Evolutionary conservation across 2,797 vertebrate species (phyloP).

Genomic region (Ctenopoma kingsleyae): DNA sequence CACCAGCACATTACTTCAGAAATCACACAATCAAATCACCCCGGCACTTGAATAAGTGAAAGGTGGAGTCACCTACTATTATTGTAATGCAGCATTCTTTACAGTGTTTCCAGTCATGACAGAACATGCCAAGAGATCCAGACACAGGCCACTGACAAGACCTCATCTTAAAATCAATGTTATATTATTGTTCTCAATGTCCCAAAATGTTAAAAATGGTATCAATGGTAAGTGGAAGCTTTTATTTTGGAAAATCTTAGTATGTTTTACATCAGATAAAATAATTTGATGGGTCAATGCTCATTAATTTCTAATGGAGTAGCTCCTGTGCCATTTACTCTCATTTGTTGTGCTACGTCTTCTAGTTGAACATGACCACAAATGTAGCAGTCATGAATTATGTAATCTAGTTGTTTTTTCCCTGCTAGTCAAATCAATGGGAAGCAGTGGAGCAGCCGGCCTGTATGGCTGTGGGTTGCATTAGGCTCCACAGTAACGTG

Average conservation of each 20-base stretch:
- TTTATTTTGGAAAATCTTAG: background rate
- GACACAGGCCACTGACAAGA: background rate
- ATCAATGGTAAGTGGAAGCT: background rate
- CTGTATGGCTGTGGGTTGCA: conserved; percentile 50
- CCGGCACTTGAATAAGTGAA: background rate
- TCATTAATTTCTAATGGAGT: background rate
- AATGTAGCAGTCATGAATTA: conserved; percentile 74
- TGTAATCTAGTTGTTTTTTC: conserved; percentile 75
- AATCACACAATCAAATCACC: background rate
- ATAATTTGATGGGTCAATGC: background rate
- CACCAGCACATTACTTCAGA: too few relatives aligned
- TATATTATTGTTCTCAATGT: rapidly evolving
- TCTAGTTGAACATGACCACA: conserved; percentile 26
- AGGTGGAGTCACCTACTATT: conserved; percentile 16
- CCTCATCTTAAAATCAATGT: rapidly evolving
- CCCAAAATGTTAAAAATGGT: background rate
- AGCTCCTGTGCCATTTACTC: background rate
- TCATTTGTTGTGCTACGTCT: background rate
- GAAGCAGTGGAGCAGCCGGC: conserved; percentile 49
- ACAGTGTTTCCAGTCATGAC: conserved; percentile 15
- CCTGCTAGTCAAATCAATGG: conserved; percentile 64
- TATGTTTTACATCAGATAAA: background rate
- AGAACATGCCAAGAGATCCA: conserved; percentile 33
- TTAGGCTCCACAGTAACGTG: conserved; percentile 68
- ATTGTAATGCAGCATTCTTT: background rate